phyloP scores from a whole-genome alignment of 2,113 vertebrate species.

The Otolemur garnettii region DNA sequence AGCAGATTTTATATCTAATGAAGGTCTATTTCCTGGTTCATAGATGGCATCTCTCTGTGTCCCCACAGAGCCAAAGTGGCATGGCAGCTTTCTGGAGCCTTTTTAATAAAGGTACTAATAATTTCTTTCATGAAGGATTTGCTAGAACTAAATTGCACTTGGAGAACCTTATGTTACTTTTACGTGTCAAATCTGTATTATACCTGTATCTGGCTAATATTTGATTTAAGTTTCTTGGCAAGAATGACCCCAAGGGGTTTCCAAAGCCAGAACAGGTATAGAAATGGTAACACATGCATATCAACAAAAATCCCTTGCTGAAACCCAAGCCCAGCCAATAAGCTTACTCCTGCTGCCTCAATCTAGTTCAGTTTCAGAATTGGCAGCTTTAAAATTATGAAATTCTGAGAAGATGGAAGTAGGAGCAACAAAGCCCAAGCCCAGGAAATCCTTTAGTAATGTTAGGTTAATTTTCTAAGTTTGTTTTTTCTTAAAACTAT shows the following conservation, averaged over 20 bases:
- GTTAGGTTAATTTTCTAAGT: slow-evolving; percentile 31
- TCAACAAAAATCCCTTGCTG: neutral
- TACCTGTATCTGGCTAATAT: neutral
- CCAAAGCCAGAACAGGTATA: neutral
- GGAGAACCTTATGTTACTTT: neutral
- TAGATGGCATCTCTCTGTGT: neutral
- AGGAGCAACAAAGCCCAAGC: neutral
- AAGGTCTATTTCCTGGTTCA: neutral
- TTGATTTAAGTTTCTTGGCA: neutral
- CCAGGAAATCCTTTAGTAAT: neutral
- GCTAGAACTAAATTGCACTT: neutral
- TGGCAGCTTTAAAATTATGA: neutral
- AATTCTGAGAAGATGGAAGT: slow-evolving; percentile 15
- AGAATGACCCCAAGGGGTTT: neutral
- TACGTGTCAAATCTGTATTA: neutral
- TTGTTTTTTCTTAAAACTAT: neutral
- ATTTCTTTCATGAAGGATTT: neutral
- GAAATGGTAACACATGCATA: neutral
- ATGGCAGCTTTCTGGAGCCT: neutral
- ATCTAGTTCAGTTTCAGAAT: neutral
- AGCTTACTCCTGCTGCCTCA: neutral
- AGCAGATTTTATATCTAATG: neutral
- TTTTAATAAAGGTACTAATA: neutral
- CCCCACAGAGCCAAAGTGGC: neutral
- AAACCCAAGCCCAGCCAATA: neutral